Evolutionary conservation across 2,888 invertebrate species (phyloP).

Genomic region (Caenorhabditis japonica): DNA sequence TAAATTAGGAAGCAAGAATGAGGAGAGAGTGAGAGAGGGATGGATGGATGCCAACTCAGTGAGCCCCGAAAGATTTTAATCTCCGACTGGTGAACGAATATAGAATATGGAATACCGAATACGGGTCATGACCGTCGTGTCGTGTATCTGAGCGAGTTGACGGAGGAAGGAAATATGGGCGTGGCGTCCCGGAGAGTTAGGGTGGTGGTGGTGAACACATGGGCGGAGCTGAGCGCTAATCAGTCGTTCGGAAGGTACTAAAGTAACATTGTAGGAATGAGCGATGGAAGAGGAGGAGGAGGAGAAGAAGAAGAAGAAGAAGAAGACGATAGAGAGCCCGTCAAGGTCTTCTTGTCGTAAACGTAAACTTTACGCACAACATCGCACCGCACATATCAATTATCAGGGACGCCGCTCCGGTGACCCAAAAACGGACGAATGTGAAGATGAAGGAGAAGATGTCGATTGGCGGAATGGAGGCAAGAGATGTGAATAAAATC

Average conservation of each 20-base stretch:
- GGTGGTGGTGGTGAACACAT: no score
- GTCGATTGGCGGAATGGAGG: slow-evolving; percentile 17
- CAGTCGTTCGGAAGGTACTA: no score
- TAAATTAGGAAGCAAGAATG: neutral
- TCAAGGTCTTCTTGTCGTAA: slow-evolving; percentile 41
- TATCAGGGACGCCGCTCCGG: slow-evolving; percentile 47
- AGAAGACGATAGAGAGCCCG: slow-evolving; percentile 18
- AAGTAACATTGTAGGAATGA: slow-evolving; percentile 4
- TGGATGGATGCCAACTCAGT: neutral
- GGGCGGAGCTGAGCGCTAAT: no score
- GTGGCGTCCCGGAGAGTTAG: no score
- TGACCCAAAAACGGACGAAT: slow-evolving; percentile 41
- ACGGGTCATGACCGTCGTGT: no score
- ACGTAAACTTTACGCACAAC: no score
- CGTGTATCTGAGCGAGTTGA: no score
- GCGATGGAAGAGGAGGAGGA: neutral
- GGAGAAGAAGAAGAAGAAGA: slow-evolving; percentile 11
- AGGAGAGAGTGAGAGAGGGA: neutral
- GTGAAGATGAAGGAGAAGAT: slow-evolving; percentile 2
- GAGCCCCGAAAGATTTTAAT: no score
- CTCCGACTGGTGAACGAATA: no score
- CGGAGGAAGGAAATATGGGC: no score
- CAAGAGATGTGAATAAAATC: no score
- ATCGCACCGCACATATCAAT: slow-evolving; percentile 36
- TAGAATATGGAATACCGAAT: no score